These are phyloP conservation scores for rat (Rattus norvegicus) DNA, from an alignment of 2,113 vertebrate genomes.

Conservation along the genomic window GRCr8 NC_086021.1:71810501-71811000, in stretches of 20 bases:
- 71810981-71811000: neutral
- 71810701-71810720: neutral
- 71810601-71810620: constrained; percentile 92
- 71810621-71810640: constrained; percentile 91
- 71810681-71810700: constrained; percentile 87
- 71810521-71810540: constrained; percentile 67
- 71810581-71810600: constrained; percentile 91
- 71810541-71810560: constrained; percentile 89
- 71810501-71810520: constrained; percentile 71
- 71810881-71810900: neutral
- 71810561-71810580: constrained; percentile 92
- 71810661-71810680: constrained; percentile 88
- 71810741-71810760: neutral
- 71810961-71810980: neutral
- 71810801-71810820: neutral
- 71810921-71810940: neutral
- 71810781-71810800: neutral
- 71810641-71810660: constrained; percentile 92
- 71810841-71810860: neutral
- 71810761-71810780: neutral
- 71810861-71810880: neutral
- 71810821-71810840: neutral
- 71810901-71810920: constrained; percentile 4
- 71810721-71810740: neutral
- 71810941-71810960: neutral